Evolutionary conservation across 2,888 invertebrate genomes (phyloP), one percentile per base, ranked within the genome.

Genomic region (Melanotus villosus): DNA sequence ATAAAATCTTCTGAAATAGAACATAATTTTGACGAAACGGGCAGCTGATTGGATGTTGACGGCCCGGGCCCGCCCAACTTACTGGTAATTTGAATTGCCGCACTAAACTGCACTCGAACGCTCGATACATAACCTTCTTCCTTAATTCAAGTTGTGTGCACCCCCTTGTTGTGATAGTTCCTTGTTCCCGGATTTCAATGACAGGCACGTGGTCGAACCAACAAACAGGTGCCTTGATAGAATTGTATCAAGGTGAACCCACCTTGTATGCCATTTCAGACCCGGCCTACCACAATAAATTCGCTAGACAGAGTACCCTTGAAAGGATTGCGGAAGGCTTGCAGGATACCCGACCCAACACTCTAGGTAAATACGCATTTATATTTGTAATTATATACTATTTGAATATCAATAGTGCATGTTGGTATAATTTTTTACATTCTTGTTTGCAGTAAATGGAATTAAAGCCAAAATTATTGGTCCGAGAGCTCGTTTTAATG

Each of bases 131-230:
- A 34, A 34, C 34, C 6, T 34, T 34, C 2, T n/a, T n/a, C n/a
- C n/a, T 34, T 34, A 10, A 34, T 2, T n/a, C n/a, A 2, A 6
- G 6, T 34, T 2, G 6, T 34, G 7, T 4, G 5, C 7, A 34
- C 10, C 7, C 3, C 34, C 2, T 10, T 34, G n/a, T 34, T 34
- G 34, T 34, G 10, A 10, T n/a, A 2, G 34, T 6, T 34, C 2
- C 34, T 10, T 34, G 34, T 34, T 34, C 2, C 10, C 2, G 2
- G n/a, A 10, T n/a, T 66, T 18, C n/a, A 60, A 52, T 50, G 50
- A 16, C 50, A 7, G 50, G 23, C 21, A 23, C 50, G 50, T 50
- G 50, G 50, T 10, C 50, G 7, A 12, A 5, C 10, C 5, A 34
- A 10, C 34, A 34, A 34, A 34, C 34, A 6, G 7, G 5, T 34